These are phyloP conservation scores for Poecilia picta DNA, from an alignment of 2,797 vertebrate species.

Conservation along the genomic window DNA sequence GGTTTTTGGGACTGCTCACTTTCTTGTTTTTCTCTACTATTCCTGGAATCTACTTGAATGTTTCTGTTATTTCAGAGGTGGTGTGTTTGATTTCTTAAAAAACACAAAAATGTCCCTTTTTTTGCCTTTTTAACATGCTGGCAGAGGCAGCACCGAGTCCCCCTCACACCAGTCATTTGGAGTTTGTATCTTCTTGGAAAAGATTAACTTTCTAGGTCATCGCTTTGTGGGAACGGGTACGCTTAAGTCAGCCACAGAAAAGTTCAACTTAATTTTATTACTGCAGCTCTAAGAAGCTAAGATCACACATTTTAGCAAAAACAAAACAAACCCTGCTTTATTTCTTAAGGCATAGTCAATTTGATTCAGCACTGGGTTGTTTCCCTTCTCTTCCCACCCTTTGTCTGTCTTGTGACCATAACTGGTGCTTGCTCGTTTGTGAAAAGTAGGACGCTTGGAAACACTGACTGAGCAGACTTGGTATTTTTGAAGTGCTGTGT, in stretches of 20 bases:
- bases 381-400: constrained; percentile 34
- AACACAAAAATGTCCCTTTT: constrained; percentile 31
- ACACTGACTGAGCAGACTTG: constrained; percentile 78
- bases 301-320: constrained; percentile 36
- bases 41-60: constrained; percentile 5
- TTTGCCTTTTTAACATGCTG: constrained; percentile 8
- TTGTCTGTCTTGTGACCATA: constrained; percentile 73
- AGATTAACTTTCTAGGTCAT: constrained; percentile 84
- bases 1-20: constrained; percentile 59
- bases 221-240: constrained; percentile 65
- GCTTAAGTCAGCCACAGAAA: constrained; percentile 56
- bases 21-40: constrained; percentile 5
- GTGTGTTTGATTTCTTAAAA: constrained; percentile 10
- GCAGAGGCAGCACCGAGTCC: constrained; percentile 5
- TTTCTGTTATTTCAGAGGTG: constrained; percentile 4
- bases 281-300: constrained; percentile 25
- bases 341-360: constrained; percentile 33
- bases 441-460: constrained; percentile 81
- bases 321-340: constrained; percentile 24
- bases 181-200: constrained; percentile 63
- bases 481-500: constrained; percentile 75
- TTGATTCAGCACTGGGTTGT: constrained; percentile 26
- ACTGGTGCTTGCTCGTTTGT: constrained; percentile 60
- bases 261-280: constrained; percentile 32
- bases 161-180: constrained; percentile 15